Evolutionary conservation across 2,888 invertebrate species (phyloP), one percentile per base, ranked within the genome.

Genomic region (Oscheius sp.): DNA sequence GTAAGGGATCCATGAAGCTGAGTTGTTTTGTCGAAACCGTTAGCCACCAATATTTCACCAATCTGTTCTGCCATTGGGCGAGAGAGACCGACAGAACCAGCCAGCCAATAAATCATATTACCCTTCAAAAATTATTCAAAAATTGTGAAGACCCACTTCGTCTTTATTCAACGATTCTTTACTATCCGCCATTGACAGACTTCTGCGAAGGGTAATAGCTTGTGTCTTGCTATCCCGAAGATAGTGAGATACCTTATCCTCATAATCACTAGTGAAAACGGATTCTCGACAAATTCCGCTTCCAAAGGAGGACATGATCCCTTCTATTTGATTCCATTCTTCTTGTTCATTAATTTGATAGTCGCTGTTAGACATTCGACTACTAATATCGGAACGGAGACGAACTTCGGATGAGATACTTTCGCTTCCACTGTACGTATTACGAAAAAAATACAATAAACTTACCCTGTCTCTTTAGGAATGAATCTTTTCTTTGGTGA

Each of bases 221-320:
- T 77, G 71, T 12, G 75, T 76, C 20, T 72, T 70, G n/a, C 77
- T 75, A 68, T 80, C 78, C 41, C 77, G 71, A 9, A 81, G 65
- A 47, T 72, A 80, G 24, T 71, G 69, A 20, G 79, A 77, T n/a
- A 81, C 77, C 66, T 77, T 73, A 33, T 71, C 71, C 62, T 73
- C 77, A 64, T 71, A 79, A 49, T 75, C 69, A 22, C 69, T 73
- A 1, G 68, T 71, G 67, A 82, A 82, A 3, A 82, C 74, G 20
- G 80, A 80, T 69, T 82, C 81, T 44, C 82, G 75, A 66, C 80
- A 80, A 28, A 80, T 78, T 3, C 77, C 79, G 1, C 72, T 73
- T 36, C 80, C 80, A 61, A 74, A 77, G n/a, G 75, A 76, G 28
- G 69, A 71, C 56, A 82, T 74, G 24, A 82, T 77, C 36, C 74